Evolutionary conservation across 35 echinoderm and acorn worm species (phyloP).

Genomic region (Holothuria glaberrima): DNA sequence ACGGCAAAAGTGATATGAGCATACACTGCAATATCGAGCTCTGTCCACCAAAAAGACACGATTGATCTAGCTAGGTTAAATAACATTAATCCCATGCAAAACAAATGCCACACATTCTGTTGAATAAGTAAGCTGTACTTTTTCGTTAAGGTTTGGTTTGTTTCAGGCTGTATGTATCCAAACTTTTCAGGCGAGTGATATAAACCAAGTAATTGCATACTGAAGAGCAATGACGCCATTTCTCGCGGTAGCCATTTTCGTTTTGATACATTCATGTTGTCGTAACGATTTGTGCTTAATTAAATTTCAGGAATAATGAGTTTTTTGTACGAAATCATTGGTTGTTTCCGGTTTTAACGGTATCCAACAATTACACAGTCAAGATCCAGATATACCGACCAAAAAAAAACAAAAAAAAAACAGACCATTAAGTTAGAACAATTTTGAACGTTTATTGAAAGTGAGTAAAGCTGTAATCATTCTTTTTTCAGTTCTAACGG

Average conservation of each 20-base stretch:
- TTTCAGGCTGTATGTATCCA: not conserved
- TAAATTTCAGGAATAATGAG: too few species aligned
- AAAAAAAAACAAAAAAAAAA: too few species aligned
- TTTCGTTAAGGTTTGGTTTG: not conserved
- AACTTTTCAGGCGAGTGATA: conserved; percentile 24
- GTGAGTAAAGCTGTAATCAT: too few species aligned
- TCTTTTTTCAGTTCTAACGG: too few species aligned
- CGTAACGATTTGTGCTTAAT: too few species aligned
- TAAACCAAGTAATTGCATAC: conserved; percentile 3
- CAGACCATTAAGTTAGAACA: too few species aligned
- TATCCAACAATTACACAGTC: too few species aligned
- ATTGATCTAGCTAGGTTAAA: not conserved
- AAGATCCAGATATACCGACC: too few species aligned
- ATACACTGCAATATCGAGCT: not conserved
- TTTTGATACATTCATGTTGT: not conserved
- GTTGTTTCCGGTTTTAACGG: too few species aligned
- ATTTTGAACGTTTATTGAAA: too few species aligned
- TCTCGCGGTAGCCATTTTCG: conserved; percentile 7
- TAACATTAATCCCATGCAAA: conserved; percentile 3
- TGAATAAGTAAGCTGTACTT: too few species aligned
- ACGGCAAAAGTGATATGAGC: not conserved
- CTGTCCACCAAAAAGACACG: conserved; percentile 13
- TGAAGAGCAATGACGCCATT: not conserved
- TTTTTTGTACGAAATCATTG: too few species aligned
- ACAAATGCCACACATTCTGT: conserved; percentile 10